A percentile compares a stretch with the other conserved stretches of the same genome.
phyloP scores from a whole-genome alignment of 2,113 vertebrate species.

The Oncorhynchus clarkii region DNA sequence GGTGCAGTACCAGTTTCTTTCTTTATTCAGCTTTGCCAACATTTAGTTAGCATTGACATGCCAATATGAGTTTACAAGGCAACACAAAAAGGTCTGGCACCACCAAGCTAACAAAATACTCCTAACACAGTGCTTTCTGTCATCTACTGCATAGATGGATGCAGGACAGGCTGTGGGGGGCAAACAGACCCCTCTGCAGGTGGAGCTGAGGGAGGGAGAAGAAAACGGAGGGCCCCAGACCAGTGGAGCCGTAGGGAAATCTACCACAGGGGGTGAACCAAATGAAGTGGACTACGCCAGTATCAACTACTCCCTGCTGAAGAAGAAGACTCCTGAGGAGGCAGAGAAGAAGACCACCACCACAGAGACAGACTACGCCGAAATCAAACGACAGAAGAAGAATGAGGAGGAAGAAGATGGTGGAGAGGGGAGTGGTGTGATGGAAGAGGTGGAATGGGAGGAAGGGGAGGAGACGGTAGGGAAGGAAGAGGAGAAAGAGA shows the following conservation, averaged over 20 bases:
- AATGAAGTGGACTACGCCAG: constrained; percentile 55
- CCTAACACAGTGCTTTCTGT: not conserved
- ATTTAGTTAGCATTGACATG: not conserved
- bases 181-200: constrained; percentile 8
- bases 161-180: constrained; percentile 1
- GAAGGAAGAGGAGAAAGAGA: not conserved
- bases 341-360: not conserved
- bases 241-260: not conserved
- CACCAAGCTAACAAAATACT: too few relatives aligned
- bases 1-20: constrained; percentile 12
- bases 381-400: constrained; percentile 48
- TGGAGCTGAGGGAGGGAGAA: not conserved
- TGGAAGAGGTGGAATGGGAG: not conserved
- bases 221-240: not conserved
- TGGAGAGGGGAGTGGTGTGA: not conserved
- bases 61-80: too few relatives aligned
- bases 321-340: not conserved
- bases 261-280: not conserved
- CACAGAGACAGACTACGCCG: constrained; percentile 62
- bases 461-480: not conserved
- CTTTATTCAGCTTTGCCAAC: not conserved
- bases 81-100: too few relatives aligned
- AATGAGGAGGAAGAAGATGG: not conserved
- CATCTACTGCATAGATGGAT: constrained; percentile 22
- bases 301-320: constrained; percentile 51